Evolutionary conservation across 1,140 invertebrate species (phyloP), one percentile per base, ranked within the genome.

Genomic region (Pentalonia nigronervosa): DNA sequence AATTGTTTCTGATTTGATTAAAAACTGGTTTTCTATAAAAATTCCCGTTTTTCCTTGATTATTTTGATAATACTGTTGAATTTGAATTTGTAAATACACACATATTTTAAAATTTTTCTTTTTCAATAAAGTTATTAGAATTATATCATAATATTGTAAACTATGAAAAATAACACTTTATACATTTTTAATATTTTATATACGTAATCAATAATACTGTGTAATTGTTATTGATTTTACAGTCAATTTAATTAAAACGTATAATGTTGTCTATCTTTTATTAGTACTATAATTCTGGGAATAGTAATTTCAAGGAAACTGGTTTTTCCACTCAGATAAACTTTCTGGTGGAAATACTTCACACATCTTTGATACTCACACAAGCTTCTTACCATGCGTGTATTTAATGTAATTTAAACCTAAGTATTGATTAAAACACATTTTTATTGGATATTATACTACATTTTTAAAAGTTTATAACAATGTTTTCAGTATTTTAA

Each of bases 391-490:
- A 23, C 81, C 17, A 83, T 25, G 23, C 45, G 23, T 84, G 83
- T 84, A 84, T 84, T 36, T 84, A 84, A 83, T 25, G 76, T 84
- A 84, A 84, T 84, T 84, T 84, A 41, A 84, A 84, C 34, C 36
- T 45, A 14, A 84, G 45, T 36, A 9, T 84, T 84, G 83, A 25
- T 84, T 45, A 45, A 45, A 41, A 45, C 0, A 84, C 30, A 23
- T 84, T 83, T 83, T 83, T 83, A 83, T 41, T 41, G 11, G 30
- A n/a, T n/a, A 41, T 83, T n/a, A 41, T 83, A 25, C 7, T 83
- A 41, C 23, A 83, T 9, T 83, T 41, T 21, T 36, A 83, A 83
- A 83, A 83, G 83, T 84, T 84, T 9, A 25, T 25, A 45, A 84
- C 83, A 45, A 84, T 45, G 23, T 23, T 84, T 84, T 84, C 21